Conservation (phyloP, 2,888 invertebrate genomes). For the Tenthredo distinguenda region DNA sequence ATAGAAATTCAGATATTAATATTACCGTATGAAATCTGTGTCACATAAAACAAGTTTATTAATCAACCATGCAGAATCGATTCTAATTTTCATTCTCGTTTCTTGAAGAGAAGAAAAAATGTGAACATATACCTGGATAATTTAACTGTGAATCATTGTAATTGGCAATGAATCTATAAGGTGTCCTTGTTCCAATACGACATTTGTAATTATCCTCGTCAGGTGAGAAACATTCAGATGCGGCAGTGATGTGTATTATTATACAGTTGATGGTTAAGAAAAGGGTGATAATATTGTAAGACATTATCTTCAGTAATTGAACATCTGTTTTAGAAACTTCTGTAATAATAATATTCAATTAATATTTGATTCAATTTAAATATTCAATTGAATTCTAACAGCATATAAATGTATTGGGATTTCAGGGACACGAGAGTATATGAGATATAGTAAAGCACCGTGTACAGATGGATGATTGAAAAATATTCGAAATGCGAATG, state of each 20-base stretch:
- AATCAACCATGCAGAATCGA: neutral
- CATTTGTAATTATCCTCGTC: conserved; percentile 69
- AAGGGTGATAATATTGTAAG: neutral
- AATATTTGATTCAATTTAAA: too few species aligned
- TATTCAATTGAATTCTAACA: too few species aligned
- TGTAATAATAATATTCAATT: neutral
- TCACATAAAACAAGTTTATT: neutral
- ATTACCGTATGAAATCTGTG: neutral
- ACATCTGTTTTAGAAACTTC: neutral
- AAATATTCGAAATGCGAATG: too few species aligned
- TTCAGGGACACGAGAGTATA: too few species aligned
- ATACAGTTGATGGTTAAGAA: neutral
- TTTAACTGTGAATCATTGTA: conserved; percentile 81
- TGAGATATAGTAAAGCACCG: too few species aligned
- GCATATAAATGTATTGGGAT: too few species aligned
- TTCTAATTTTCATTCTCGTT: too few species aligned
- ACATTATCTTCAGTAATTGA: neutral
- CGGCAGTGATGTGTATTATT: neutral
- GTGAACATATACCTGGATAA: conserved; percentile 80
- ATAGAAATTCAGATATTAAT: conserved; percentile 29
- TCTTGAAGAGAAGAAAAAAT: too few species aligned
- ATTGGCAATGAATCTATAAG: conserved; percentile 86
- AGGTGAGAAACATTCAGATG: conserved; percentile 53
- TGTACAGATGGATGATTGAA: too few species aligned
- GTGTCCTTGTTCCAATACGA: conserved; percentile 85